A percentile compares a stretch with the other conserved stretches of the same genome.
Evolutionary conservation across 2,113 vertebrate genomes (phyloP).

Genomic region (Pica pica): DNA sequence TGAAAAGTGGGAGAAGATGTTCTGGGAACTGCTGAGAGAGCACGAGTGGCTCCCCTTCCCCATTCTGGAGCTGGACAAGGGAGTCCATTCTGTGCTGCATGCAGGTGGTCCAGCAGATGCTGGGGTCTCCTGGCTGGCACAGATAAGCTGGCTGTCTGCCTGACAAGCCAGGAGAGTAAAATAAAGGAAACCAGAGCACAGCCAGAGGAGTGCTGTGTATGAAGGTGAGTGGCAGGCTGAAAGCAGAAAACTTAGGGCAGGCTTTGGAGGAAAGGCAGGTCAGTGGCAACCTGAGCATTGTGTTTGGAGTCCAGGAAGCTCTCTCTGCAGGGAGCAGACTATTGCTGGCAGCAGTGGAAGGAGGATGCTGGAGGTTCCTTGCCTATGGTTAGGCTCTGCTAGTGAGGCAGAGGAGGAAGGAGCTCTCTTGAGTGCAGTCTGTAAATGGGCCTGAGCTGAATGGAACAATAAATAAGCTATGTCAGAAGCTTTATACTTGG

Average conservation of each 20-base stretch:
- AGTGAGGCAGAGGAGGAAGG: neutral
- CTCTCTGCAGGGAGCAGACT: neutral
- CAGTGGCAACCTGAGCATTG: neutral
- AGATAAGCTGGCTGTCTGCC: neutral
- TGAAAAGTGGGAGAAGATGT: neutral
- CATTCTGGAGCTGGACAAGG: rapidly evolving
- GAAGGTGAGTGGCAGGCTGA: neutral
- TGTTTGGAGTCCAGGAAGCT: neutral
- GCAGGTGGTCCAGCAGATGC: rapidly evolving
- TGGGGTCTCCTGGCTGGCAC: neutral
- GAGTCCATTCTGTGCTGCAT: rapidly evolving
- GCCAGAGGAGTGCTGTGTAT: neutral
- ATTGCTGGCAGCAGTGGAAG: neutral
- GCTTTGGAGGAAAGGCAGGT: neutral
- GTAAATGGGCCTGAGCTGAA: neutral
- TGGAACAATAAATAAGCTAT: neutral
- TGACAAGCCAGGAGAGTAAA: neutral
- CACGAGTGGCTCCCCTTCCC: neutral
- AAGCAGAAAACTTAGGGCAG: neutral
- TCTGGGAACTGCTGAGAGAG: neutral
- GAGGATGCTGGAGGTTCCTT: neutral
- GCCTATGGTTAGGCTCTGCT: neutral
- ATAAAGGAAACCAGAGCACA: neutral
- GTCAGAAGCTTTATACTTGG: neutral
- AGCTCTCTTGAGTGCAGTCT: neutral